phyloP scores from a whole-genome alignment of 2,797 vertebrate species.

The Dendrocincla tyrannina region DNA sequence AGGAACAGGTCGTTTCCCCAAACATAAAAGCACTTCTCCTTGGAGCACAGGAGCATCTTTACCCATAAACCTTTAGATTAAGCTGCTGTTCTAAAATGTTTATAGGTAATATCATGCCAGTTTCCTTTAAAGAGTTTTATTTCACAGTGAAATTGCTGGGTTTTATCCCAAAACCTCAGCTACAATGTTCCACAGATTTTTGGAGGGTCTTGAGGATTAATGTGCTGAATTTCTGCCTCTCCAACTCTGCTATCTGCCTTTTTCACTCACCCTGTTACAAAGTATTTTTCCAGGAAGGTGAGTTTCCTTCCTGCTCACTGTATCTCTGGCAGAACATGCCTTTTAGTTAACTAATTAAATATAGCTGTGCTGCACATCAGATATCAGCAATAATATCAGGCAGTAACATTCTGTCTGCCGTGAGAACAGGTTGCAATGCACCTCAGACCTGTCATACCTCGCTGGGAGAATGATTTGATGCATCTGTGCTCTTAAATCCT shows the following conservation, averaged over 20 bases:
- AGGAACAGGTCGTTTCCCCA: neutral
- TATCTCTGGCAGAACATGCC: neutral
- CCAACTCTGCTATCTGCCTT: neutral
- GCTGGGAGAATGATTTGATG: neutral
- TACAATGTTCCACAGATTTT: neutral
- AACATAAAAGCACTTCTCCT: neutral
- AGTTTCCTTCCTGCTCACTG: neutral
- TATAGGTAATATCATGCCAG: neutral
- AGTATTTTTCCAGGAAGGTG: neutral
- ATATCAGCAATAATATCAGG: neutral
- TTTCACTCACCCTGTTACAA: neutral
- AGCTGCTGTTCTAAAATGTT: neutral
- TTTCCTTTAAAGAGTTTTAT: neutral
- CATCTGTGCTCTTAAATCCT: neutral
- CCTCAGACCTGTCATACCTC: neutral
- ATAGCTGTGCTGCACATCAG: neutral
- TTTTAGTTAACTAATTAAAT: slow-evolving; percentile 16
- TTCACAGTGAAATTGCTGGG: neutral
- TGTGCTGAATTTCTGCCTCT: neutral
- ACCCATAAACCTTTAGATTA: neutral
- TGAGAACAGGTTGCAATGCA: neutral
- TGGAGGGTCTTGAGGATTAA: neutral
- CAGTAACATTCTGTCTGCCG: neutral
- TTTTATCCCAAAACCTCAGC: neutral
- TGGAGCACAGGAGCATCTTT: neutral